Evolutionary conservation across 2,888 invertebrate species (phyloP).

Genomic region (Athalia rosae): DNA sequence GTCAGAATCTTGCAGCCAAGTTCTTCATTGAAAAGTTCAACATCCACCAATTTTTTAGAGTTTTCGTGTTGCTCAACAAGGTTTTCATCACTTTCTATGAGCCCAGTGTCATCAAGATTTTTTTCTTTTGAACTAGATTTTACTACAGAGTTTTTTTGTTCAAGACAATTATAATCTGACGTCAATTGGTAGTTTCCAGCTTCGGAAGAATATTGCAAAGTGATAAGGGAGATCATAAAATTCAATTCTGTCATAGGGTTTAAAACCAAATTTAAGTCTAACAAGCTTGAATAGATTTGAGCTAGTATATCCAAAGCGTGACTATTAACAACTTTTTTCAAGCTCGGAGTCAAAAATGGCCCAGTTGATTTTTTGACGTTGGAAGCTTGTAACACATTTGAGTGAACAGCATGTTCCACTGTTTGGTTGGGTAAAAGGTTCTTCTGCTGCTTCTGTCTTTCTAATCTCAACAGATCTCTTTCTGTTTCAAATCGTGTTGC

Average conservation of each 20-base stretch:
- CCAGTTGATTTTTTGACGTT: conserved; percentile 47
- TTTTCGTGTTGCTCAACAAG: background rate
- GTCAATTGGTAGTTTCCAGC: conserved; percentile 9
- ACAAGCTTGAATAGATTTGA: conserved; percentile 77
- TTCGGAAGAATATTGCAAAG: conserved; percentile 69
- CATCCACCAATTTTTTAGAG: conserved; percentile 12
- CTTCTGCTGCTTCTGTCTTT: conserved; percentile 62
- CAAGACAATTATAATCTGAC: background rate
- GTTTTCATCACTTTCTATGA: background rate
- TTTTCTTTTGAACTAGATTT: background rate
- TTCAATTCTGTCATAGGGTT: conserved; percentile 82
- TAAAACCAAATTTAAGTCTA: conserved; percentile 79
- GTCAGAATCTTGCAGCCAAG: conserved; percentile 57
- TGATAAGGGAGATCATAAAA: conserved; percentile 81
- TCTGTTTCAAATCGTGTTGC: conserved; percentile 60
- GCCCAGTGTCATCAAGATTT: background rate
- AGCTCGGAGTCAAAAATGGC: conserved; percentile 72
- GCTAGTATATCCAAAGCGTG: conserved; percentile 77
- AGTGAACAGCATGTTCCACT: conserved; percentile 37
- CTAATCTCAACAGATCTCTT: conserved; percentile 61
- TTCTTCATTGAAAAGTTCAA: conserved; percentile 55
- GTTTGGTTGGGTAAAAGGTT: conserved; percentile 43
- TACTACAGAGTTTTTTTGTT: background rate
- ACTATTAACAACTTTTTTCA: conserved; percentile 74
- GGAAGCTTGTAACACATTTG: conserved; percentile 46